Evolutionary conservation across 2,797 vertebrate genomes (phyloP), one percentile per base, ranked within the genome.

Genomic region (Enteromius paludinosus): DNA sequence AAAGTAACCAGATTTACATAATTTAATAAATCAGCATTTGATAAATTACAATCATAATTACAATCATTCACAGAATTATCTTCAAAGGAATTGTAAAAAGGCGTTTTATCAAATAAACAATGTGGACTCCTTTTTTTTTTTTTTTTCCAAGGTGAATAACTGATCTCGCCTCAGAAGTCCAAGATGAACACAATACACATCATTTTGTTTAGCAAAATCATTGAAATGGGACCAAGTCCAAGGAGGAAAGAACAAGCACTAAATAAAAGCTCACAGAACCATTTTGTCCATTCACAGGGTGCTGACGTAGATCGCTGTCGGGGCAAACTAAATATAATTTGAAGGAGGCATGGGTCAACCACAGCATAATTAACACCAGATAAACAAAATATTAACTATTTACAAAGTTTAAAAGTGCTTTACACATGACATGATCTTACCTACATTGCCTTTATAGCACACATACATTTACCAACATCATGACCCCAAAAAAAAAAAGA

Each of bases 341-440:
- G 33, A 64, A 56, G 61, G 49, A 62, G 43, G 4, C 52, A 62
- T 70, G 35, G 28, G 59, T 65, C 87, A 76, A 84, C 86, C 88
- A 90, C 86, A 85, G 83, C 87, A 86, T 90, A 88, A 86, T 90
- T 89, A 88, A 82, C 87, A 90, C 88, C 92, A 87, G 91, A 92
- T 92, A 92, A 85, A 91, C 90, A 93, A 90, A 91, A 92, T 88
- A 43, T 92, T 84, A 25, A 88, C 92, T 91, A 93, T 93, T 90
- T 93, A 93, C 90, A 89, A 85, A 76, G 81, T 45, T 52, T 93
- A 91, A 96, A 96, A 96, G 94, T 95, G 95, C 94, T 94, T 92
- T 88, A 90, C 92, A 91, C 90, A 30, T 82, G 79, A 84, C 90
- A 38, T 83, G 79, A 84, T 59, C 43, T 62, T 41, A 87, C 84